Conservation (phyloP, 2,113 vertebrate genomes). For the Syngnathus typhle region DNA sequence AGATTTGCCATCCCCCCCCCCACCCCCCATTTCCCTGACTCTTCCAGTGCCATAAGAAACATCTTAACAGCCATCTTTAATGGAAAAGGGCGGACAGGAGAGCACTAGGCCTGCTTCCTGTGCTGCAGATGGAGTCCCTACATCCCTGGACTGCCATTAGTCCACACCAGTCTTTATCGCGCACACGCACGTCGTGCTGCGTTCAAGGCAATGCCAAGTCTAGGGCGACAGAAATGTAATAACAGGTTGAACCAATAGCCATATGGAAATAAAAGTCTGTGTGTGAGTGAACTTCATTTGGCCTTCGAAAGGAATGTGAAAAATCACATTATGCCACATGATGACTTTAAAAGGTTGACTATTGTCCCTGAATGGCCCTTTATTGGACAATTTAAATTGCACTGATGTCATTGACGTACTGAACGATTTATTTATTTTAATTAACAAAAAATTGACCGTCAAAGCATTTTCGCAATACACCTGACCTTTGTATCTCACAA, state of each 20-base stretch:
- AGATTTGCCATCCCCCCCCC: constrained; percentile 59
- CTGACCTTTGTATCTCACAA: too few species aligned
- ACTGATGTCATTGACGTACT: too few species aligned
- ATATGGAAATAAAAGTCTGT: constrained; percentile 15
- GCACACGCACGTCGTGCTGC: constrained; percentile 38
- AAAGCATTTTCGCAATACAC: too few species aligned
- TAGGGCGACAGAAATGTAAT: constrained; percentile 22
- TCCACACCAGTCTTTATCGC: constrained; percentile 31
- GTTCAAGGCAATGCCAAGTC: constrained; percentile 17
- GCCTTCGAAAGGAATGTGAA: constrained; percentile 18
- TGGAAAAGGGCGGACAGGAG: constrained; percentile 40
- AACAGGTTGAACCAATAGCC: constrained; percentile 17
- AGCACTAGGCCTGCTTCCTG: constrained; percentile 46
- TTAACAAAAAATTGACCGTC: too few species aligned
- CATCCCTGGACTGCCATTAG: constrained; percentile 56
- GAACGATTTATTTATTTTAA: too few species aligned
- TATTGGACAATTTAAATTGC: constrained; percentile 10
- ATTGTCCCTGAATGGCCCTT: constrained; percentile 23
- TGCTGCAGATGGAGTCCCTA: constrained; percentile 38
- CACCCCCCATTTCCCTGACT: constrained; percentile 52
- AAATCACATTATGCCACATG: constrained; percentile 11
- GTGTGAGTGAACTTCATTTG: constrained; percentile 5
- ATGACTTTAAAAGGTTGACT: constrained; percentile 6
- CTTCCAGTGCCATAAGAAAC: constrained; percentile 44
- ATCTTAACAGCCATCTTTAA: constrained; percentile 41